Evolutionary conservation across 2,113 vertebrate species (phyloP).

Genomic region (Phyllostomus hastatus): DNA sequence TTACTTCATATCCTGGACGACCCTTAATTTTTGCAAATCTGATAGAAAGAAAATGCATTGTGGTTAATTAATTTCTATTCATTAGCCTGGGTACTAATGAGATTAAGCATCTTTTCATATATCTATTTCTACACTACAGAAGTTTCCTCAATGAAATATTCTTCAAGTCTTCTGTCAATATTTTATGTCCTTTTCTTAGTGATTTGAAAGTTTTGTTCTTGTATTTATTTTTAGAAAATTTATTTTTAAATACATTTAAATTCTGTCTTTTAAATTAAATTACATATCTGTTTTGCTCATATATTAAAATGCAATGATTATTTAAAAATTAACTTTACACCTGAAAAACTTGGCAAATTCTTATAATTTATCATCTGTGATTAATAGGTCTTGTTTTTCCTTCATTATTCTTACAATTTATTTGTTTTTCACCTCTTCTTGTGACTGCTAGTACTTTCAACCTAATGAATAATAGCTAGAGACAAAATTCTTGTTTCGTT

Average conservation of each 20-base stretch:
- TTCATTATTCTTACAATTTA: not conserved
- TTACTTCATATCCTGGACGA: not conserved
- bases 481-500: not conserved
- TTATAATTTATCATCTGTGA: not conserved
- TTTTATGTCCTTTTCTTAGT: too few relatives aligned
- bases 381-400: not conserved
- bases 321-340: not conserved
- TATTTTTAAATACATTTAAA: not conserved
- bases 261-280: not conserved
- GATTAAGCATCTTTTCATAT: not conserved
- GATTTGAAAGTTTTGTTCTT: not conserved
- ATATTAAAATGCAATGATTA: not conserved
- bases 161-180: not conserved
- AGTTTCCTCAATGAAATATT: not conserved
- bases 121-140: not conserved
- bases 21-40: slow-evolving; percentile 2
- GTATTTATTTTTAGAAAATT: not conserved
- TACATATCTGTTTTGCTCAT: not conserved
- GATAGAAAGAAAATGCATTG: not conserved
- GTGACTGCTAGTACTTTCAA: not conserved
- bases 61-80: not conserved
- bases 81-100: not conserved
- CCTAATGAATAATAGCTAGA: not conserved
- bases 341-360: not conserved
- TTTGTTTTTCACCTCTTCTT: not conserved